Percentiles rank a stretch among this genome's conserved stretches.
Conservation (phyloP, 2,113 vertebrate genomes). For the Sisor rabdophorus region DNA sequence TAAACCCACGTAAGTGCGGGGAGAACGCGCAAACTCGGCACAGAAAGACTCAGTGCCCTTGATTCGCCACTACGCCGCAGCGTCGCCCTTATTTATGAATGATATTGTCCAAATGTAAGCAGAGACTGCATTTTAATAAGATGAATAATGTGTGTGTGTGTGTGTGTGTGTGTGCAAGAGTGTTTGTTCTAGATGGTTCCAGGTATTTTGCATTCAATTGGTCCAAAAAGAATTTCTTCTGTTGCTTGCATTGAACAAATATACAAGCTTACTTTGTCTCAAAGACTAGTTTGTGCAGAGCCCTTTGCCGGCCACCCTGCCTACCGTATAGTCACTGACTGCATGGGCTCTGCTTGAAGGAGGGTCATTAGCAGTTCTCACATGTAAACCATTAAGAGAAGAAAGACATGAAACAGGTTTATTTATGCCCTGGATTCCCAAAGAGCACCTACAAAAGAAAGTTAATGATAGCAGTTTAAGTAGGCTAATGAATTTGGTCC, state of each 20-base stretch:
- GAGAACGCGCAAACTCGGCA: too few species aligned
- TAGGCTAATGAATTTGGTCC: conserved; percentile 44
- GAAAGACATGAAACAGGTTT: conserved; percentile 44
- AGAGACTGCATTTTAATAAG: background rate
- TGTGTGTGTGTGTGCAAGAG: conserved; percentile 28
- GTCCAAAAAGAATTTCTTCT: conserved; percentile 43
- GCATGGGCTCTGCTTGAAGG: conserved; percentile 55
- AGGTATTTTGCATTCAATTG: conserved; percentile 54
- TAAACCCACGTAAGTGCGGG: too few species aligned
- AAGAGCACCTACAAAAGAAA: conserved; percentile 37
- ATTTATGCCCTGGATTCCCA: conserved; percentile 34
- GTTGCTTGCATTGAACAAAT: conserved; percentile 27
- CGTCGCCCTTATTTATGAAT: too few species aligned
- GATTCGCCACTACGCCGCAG: too few species aligned
- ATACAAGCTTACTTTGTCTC: conserved; percentile 49
- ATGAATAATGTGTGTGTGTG: conserved; percentile 10
- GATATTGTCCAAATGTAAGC: too few species aligned
- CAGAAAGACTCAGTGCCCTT: too few species aligned
- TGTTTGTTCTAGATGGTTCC: conserved; percentile 22
- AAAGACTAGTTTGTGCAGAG: conserved; percentile 50
- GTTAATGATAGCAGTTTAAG: conserved; percentile 37
- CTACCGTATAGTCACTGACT: conserved; percentile 42
- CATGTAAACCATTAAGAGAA: conserved; percentile 50
- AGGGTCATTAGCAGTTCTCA: conserved; percentile 49
- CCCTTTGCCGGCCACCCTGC: conserved; percentile 49